These are phyloP conservation scores for Campoletis sonorensis DNA, from an alignment of 1,140 invertebrate species.

Conservation along the genomic window DNA sequence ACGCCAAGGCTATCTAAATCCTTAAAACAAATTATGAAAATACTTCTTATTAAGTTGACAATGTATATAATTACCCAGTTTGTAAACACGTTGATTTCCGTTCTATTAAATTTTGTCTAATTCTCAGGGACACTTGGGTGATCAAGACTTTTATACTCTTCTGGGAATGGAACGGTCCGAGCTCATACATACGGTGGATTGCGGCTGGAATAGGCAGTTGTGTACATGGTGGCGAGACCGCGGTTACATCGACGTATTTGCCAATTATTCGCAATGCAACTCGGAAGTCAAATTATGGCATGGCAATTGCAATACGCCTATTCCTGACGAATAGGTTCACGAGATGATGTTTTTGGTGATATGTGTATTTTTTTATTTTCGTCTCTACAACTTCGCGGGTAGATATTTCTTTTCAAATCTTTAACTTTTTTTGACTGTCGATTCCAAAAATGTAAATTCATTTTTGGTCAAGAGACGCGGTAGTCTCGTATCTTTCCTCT, in stretches of 20 bases:
- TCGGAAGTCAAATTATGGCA: conserved; percentile 87
- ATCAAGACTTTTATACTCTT: conserved; percentile 92
- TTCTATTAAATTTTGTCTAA: conserved; percentile 37
- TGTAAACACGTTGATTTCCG: no score
- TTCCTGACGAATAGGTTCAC: conserved; percentile 76
- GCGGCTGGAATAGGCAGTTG: conserved; percentile 90
- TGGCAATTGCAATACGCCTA: conserved; percentile 90
- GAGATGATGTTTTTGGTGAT: neutral
- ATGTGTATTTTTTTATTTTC: conserved; percentile 27
- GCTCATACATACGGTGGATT: conserved; percentile 86
- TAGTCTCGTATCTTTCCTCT: no score
- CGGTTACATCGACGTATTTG: conserved; percentile 87
- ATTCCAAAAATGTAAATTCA: no score
- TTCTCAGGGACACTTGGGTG: conserved; percentile 86
- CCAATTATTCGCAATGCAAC: conserved; percentile 85
- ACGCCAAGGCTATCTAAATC: no score
- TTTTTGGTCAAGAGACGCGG: no score
- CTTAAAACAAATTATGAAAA: no score
- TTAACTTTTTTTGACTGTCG: no score
- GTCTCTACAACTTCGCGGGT: conserved; percentile 5
- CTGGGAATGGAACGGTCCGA: conserved; percentile 84
- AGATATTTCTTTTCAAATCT: conserved; percentile 1
- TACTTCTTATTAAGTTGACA: no score
- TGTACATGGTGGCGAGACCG: conserved; percentile 91
- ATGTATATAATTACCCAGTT: no score